Conservation (phyloP, 2,113 vertebrate genomes). For the Cavia aperea region DNA sequence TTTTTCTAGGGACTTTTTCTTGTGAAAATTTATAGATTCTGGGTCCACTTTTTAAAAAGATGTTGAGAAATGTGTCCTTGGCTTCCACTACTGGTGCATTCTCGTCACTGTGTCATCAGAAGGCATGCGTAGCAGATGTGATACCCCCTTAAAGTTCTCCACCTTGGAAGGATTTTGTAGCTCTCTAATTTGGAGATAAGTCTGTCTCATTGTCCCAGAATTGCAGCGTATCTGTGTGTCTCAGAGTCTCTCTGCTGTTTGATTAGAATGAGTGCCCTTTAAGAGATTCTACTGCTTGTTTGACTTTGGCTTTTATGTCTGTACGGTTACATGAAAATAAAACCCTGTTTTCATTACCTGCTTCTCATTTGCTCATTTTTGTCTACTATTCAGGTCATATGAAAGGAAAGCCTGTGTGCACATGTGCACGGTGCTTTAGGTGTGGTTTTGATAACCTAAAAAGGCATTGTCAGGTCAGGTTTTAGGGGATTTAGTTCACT, state of each 20-base stretch:
- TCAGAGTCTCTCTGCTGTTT: neutral
- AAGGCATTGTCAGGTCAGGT: slow-evolving; percentile 69
- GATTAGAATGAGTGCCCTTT: neutral
- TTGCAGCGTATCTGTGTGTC: neutral
- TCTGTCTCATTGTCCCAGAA: neutral
- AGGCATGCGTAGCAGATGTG: neutral
- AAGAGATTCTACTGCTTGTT: neutral
- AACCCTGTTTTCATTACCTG: slow-evolving; percentile 62
- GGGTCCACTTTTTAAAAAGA: neutral
- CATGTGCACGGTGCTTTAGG: slow-evolving; percentile 74
- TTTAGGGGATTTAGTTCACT: neutral
- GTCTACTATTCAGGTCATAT: slow-evolving; percentile 91
- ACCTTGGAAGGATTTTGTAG: slow-evolving; percentile 19
- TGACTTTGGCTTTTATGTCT: slow-evolving; percentile 51
- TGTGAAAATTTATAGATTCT: neutral
- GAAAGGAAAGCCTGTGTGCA: slow-evolving; percentile 86
- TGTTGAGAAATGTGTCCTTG: slow-evolving; percentile 2
- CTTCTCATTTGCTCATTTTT: slow-evolving; percentile 73
- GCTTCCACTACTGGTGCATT: neutral
- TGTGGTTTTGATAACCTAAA: slow-evolving; percentile 62
- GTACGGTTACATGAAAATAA: slow-evolving; percentile 47
- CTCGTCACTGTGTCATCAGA: neutral
- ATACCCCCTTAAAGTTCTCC: neutral
- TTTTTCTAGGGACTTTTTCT: slow-evolving; percentile 31
- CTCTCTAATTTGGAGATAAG: slow-evolving; percentile 15